Evolutionary conservation across 2,113 vertebrate species (phyloP), one percentile per base, ranked within the genome.

Genomic region (Cinclus mexicanus): DNA sequence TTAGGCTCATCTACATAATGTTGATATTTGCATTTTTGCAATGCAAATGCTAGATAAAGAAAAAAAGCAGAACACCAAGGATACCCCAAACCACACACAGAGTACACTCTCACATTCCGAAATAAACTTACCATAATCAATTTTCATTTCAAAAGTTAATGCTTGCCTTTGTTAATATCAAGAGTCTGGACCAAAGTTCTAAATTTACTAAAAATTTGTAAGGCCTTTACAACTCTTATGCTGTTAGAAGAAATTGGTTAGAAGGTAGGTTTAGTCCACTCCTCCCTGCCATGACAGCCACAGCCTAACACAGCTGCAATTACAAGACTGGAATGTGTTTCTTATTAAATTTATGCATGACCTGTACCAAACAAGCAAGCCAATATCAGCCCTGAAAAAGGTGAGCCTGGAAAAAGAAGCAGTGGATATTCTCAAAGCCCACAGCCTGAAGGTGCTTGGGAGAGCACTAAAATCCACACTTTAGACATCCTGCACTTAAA

Each of bases 11-110:
- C 42, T 87, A 33, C 15, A 16, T 28, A 57, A 79, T 5, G 2
- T 3, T 39, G 20, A 57, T 5, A 3, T 39, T 71, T 69, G 31
- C 57, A 83, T 87, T 87, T 94, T 87, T 8, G 4, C n/a, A 39
- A n/a, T 64, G 55, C 28, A 93, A 81, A 84, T 33, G 18, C 19
- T 50, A 49, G 11, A 31, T 25, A 8, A 56, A 47, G 44, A 2
- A 24, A 19, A 24, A 19, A 37, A 7, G 2, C 14, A 80, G 28
- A 72, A 60, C 17, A 81, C 14, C 29, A 87, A 68, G 35, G 71
- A 23, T 6, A 65, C 21, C 21, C 6, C 1, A 0, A n/a, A 64
- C 9, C 44, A 56, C 47, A 65, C 1, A 35, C 7, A 29, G 23
- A 61, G 13, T 8, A 16, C 3, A 13, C 37, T 89, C 64, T 71